phyloP scores from a whole-genome alignment of 2,113 vertebrate species.

The Fregetta grallaria region DNA sequence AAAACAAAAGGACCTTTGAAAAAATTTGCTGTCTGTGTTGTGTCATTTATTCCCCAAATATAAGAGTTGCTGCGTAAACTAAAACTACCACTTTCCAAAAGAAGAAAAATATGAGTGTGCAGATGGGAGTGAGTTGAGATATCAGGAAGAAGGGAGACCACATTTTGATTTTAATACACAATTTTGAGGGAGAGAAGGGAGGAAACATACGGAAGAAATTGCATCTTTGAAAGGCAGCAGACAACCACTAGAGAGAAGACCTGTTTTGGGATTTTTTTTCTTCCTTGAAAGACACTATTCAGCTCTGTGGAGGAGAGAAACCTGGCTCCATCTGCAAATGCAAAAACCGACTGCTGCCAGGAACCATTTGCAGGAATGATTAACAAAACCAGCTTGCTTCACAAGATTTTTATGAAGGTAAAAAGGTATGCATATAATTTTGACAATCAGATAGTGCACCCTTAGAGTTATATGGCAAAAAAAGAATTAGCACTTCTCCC shows the following conservation, averaged over 20 bases:
- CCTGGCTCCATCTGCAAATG: background rate
- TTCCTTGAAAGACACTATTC: background rate
- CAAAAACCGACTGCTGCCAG: background rate
- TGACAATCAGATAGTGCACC: background rate
- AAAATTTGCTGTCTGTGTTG: background rate
- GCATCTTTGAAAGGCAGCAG: background rate
- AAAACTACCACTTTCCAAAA: background rate
- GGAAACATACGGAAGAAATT: background rate
- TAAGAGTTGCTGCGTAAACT: background rate
- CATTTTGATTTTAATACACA: background rate
- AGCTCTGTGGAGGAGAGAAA: background rate
- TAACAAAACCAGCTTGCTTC: background rate
- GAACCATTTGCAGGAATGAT: background rate
- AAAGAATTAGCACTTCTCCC: background rate
- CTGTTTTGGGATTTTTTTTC: background rate
- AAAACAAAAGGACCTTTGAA: background rate
- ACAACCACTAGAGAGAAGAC: background rate
- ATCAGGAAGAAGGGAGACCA: background rate
- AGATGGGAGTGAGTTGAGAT: background rate
- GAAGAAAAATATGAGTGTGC: background rate
- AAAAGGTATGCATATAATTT: background rate
- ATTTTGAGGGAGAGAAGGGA: background rate
- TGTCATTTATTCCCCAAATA: background rate
- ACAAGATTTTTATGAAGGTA: background rate
- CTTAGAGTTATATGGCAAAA: background rate